A percentile compares a stretch with the other conserved stretches of the same genome.
Evolutionary conservation across 2,797 vertebrate species (phyloP).

Genomic region (Harpagifer antarcticus): DNA sequence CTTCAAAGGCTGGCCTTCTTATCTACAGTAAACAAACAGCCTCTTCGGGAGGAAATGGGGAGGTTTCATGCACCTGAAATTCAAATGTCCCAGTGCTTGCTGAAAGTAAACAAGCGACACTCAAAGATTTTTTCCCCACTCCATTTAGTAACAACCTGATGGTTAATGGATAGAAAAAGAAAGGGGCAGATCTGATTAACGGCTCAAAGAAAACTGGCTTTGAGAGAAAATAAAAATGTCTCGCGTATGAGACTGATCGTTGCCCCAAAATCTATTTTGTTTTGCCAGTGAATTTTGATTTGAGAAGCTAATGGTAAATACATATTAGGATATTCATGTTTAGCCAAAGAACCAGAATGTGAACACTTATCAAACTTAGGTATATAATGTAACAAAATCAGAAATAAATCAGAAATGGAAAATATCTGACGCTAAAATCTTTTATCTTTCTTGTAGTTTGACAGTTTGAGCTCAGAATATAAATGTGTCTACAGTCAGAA

Average conservation of each 20-base stretch:
- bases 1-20: conserved; percentile 78
- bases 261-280: conserved; percentile 9
- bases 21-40: conserved; percentile 80
- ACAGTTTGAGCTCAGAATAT: conserved; percentile 53
- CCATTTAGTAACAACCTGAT: conserved; percentile 26
- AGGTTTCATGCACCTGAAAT: conserved; percentile 79
- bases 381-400: conserved; percentile 2
- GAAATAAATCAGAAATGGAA: not conserved
- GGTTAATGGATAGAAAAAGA: conserved; percentile 50
- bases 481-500: conserved; percentile 53
- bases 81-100: conserved; percentile 69
- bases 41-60: conserved; percentile 69
- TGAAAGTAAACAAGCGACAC: conserved; percentile 63
- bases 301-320: not conserved
- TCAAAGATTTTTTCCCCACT: conserved; percentile 11
- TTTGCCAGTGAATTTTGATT: conserved; percentile 4
- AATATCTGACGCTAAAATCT: conserved; percentile 25
- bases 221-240: conserved; percentile 11
- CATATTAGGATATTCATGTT: conserved; percentile 2
- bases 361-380: not conserved
- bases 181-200: conserved; percentile 9
- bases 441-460: conserved; percentile 38
- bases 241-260: not conserved
- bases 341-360: not conserved
- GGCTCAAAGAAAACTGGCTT: conserved; percentile 22